Evolutionary conservation across 2,113 vertebrate species (phyloP).

Genomic region (Rhea pennata): DNA sequence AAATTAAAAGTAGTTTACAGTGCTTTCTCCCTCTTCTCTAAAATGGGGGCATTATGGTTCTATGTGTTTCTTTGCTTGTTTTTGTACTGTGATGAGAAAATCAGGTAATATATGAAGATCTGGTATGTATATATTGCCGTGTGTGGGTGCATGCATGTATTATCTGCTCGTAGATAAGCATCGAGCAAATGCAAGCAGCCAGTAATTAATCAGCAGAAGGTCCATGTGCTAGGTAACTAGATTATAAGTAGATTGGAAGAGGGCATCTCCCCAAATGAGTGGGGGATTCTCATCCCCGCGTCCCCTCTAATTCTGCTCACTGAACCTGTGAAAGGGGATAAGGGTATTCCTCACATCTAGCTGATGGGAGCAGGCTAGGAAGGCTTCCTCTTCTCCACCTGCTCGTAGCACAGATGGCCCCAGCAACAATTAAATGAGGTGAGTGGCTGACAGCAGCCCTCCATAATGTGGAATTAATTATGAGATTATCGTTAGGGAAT

Average conservation of each 20-base stretch:
- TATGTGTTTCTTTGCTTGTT: not conserved
- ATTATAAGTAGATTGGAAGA: fast-evolving
- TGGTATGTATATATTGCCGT: too few relatives aligned
- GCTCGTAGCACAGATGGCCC: not conserved
- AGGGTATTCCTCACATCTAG: too few relatives aligned
- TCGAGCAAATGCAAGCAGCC: not conserved
- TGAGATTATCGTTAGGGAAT: fast-evolving
- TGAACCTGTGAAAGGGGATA: too few relatives aligned
- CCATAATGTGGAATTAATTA: not conserved
- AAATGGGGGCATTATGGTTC: not conserved
- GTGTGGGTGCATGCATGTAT: too few relatives aligned
- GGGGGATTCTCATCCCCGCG: not conserved
- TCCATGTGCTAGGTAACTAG: not conserved
- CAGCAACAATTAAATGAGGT: too few relatives aligned
- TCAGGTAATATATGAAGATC: not conserved
- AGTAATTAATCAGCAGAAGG: not conserved
- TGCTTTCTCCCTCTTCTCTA: not conserved
- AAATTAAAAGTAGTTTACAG: not conserved
- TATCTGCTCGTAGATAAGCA: too few relatives aligned
- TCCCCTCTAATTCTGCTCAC: not conserved
- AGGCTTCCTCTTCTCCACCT: not conserved
- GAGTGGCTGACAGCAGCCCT: not conserved
- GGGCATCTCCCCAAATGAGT: not conserved
- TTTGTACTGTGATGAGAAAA: not conserved
- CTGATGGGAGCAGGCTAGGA: too few relatives aligned